These are phyloP conservation scores for Zeugodacus cucurbitae DNA, from an alignment of 1,140 invertebrate species.

Conservation along the genomic window DNA sequence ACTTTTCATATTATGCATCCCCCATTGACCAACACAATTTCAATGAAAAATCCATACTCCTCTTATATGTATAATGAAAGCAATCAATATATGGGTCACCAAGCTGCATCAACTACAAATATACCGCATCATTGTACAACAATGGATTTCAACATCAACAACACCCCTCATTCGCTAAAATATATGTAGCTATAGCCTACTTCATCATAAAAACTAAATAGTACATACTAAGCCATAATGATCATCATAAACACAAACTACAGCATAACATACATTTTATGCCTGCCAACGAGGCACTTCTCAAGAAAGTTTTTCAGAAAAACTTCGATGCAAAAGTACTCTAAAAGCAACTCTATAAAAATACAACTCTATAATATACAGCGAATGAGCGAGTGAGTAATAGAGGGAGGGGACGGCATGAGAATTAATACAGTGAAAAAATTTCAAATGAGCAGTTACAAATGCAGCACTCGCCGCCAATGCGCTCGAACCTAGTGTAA, in stretches of 20 bases:
- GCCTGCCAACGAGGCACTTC: background rate
- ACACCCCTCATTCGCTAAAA: background rate
- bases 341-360: background rate
- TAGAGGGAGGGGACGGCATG: background rate
- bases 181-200: background rate
- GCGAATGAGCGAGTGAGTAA: background rate
- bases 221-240: background rate
- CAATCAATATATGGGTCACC: conserved; percentile 20
- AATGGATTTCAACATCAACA: background rate
- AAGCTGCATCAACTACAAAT: background rate
- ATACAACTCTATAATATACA: background rate
- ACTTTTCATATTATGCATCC: no score
- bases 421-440: background rate
- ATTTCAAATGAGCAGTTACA: background rate
- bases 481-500: background rate
- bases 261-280: background rate
- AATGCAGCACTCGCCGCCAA: no score
- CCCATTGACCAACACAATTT: no score
- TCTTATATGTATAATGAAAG: conserved; percentile 11
- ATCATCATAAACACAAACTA: background rate
- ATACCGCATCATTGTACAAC: background rate
- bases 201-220: background rate
- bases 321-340: background rate
- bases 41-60: no score
- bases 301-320: conserved; percentile 2